A percentile compares a stretch with the other conserved stretches of the same genome.
Evolutionary conservation across 2,888 invertebrate species (phyloP).

Genomic region (Sesamia inferens): DNA sequence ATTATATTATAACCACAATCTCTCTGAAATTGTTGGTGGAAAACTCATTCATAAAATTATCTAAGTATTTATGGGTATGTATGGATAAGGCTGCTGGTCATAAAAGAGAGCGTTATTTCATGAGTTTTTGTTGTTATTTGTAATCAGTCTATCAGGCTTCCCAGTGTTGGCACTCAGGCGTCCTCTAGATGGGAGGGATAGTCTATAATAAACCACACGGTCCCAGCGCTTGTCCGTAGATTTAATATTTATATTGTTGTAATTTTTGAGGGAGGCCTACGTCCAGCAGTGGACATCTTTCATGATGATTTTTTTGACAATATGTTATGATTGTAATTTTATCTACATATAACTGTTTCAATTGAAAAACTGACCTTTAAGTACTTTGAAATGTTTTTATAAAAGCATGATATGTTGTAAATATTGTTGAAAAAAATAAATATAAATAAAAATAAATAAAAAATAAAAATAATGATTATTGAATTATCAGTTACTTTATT

Average conservation of each 20-base stretch:
- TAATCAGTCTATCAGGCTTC: neutral
- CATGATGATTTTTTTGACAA: no score
- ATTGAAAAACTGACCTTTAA: neutral
- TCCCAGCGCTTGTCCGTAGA: no score
- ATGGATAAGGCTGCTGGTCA: constrained; percentile 2
- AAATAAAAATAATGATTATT: constrained; percentile 14
- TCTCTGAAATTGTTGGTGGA: constrained; percentile 15
- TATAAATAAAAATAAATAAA: constrained; percentile 13
- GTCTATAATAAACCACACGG: no score
- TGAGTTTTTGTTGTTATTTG: neutral
- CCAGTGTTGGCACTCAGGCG: no score
- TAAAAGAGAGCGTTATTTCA: neutral
- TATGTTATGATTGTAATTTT: neutral
- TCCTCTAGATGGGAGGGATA: no score
- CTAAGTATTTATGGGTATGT: neutral
- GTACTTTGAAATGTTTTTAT: neutral
- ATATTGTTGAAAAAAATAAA: neutral
- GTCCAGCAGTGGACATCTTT: no score
- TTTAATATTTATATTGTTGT: no score
- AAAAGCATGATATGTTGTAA: neutral
- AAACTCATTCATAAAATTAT: neutral
- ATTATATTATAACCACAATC: constrained; percentile 18
- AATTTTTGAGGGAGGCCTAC: neutral
- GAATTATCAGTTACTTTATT: constrained; percentile 19
- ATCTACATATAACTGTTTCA: neutral